Base-by-base conservation (phyloP, 1,140 invertebrate genomes). In the Procambarus virginalis region DNA sequence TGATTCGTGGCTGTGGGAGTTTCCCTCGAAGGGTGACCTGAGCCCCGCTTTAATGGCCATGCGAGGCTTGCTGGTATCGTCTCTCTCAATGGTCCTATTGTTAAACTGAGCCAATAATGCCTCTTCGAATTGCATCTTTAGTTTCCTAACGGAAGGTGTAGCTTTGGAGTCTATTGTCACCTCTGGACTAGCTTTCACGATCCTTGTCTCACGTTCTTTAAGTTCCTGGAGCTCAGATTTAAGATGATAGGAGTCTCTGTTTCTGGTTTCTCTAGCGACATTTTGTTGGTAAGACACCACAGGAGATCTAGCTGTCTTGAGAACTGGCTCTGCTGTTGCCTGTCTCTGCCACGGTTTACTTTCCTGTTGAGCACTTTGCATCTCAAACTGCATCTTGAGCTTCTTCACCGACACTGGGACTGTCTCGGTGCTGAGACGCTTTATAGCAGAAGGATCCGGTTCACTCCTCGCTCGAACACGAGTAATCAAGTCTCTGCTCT, bases 371-470 rank as follows among this genome's bases (percentile, higher is more conserved):
- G 45, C 14, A 9, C 49, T 34, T 17, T 89, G 73, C 48, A 22
- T 84, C n/a, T 89, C 87, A 46, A 89, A 89, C 20, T 84, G 49
- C 81, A 89, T 84, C 64, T 89, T 89, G 1, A 89, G 58, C 20
- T 84, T 83, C 46, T 70, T 77, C 45, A 89, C 87, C 8, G 70
- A 78, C 20, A 77, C 81, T 17, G 81, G 87, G 17, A n/a, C 51
- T 12, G 51, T 75, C 80, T 76, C 6, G 10, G 34, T 34, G 6
- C 46, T 45, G 8, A 22, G 70, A 2, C 73, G 49, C 48, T 51
- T 73, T 5, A 86, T 84, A 2, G 80, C 4, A 0, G 68, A 58
- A 22, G 73, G 45, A 12, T 78, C 81, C 0, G 87, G 87, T n/a
- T 84, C 80, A 60, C 87, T 89, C 60, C 77, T 89, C 8, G 80